A percentile compares a stretch with the other conserved stretches of the same genome.
Conservation (phyloP, 2,888 invertebrate genomes). For the Argyra leucocephala region DNA sequence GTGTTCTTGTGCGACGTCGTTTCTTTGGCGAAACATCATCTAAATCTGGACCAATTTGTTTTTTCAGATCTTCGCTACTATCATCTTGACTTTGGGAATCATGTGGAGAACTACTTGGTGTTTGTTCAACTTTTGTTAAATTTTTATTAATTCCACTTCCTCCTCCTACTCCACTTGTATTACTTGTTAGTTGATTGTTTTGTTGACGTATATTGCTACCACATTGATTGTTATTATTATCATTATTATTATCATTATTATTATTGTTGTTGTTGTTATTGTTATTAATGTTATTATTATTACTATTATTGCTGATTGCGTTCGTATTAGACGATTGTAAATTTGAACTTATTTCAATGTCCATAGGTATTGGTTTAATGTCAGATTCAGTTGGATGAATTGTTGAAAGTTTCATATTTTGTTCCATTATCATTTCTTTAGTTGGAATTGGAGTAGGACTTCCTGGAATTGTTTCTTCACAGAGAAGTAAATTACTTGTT, state of each 20-base stretch:
- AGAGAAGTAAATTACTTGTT: constrained; percentile 59
- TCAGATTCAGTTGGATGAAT: constrained; percentile 35
- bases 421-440: constrained; percentile 36
- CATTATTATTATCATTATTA: constrained; percentile 17
- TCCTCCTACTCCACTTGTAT: constrained; percentile 14
- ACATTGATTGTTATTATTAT: background rate
- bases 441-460: constrained; percentile 64
- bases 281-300: constrained; percentile 20
- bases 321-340: constrained; percentile 23
- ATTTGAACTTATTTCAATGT: constrained; percentile 24
- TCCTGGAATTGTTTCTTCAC: constrained; percentile 84
- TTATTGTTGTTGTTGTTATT: constrained; percentile 16
- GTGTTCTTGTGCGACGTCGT: constrained; percentile 45
- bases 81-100: constrained; percentile 43
- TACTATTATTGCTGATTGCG: constrained; percentile 19
- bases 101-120: constrained; percentile 36
- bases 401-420: constrained; percentile 38
- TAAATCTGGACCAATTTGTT: constrained; percentile 29
- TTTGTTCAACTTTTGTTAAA: constrained; percentile 24
- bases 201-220: constrained; percentile 8
- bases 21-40: constrained; percentile 43
- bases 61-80: constrained; percentile 40
- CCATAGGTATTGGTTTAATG: constrained; percentile 37
- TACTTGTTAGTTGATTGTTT: background rate
- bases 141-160: constrained; percentile 21